These are phyloP conservation scores for Callyntrura guangdongensis DNA, from an alignment of 2,888 invertebrate species.

Conservation along the genomic window DNA sequence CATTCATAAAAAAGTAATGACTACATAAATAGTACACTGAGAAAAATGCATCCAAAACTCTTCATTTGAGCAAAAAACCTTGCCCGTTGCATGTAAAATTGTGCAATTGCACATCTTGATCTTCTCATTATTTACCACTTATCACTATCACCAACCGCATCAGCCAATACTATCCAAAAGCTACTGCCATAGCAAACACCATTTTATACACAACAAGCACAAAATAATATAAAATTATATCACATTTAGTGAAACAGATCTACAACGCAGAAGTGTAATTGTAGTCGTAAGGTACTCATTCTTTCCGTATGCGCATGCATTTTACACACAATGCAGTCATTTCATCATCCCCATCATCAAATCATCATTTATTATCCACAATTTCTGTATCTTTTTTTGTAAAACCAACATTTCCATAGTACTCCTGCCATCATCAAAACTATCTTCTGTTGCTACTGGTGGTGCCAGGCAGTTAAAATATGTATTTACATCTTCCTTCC, in stretches of 20 bases:
- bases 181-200: background rate
- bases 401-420: background rate
- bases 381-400: conserved; percentile 6
- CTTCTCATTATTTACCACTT: conserved; percentile 1
- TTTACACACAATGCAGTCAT: conserved; percentile 33
- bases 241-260: conserved; percentile 32
- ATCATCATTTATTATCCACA: background rate
- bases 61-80: conserved; percentile 14
- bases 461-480: background rate
- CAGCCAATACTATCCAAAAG: background rate
- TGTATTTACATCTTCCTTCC: background rate
- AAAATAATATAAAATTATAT: conserved; percentile 7
- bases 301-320: conserved; percentile 2
- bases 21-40: background rate
- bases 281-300: background rate
- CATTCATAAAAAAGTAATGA: conserved; percentile 33
- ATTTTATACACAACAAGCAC: background rate
- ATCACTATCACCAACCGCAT: background rate
- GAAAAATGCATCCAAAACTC: conserved; percentile 14
- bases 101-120: conserved; percentile 46
- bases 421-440: too few species aligned
- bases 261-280: conserved; percentile 21
- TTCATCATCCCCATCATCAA: background rate
- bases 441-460: too few species aligned
- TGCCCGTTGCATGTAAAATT: conserved; percentile 19